Conservation (phyloP, 2,888 invertebrate species). For the Cerastoderma edule region DNA sequence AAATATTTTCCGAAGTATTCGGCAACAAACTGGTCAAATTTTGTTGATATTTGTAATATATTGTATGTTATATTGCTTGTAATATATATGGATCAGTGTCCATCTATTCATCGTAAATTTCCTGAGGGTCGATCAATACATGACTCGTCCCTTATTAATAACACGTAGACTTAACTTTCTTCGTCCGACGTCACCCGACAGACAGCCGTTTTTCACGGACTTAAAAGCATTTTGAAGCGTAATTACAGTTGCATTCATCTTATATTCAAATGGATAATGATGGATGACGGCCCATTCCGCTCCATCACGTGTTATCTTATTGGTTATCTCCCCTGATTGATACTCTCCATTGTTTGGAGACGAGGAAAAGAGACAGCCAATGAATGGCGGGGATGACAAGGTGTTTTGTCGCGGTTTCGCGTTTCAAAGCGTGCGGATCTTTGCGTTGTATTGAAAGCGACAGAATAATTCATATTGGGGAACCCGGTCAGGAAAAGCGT, state of each 20-base stretch:
- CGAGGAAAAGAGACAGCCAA: conserved; percentile 8
- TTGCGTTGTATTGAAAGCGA: conserved; percentile 21
- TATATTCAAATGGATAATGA: conserved; percentile 56
- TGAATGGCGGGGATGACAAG: conserved; percentile 13
- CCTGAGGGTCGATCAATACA: no score
- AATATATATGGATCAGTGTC: no score
- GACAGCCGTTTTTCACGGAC: conserved; percentile 47
- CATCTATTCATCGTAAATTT: no score
- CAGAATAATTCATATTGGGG: conserved; percentile 23
- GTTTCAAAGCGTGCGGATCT: conserved; percentile 20
- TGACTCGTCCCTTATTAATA: conserved; percentile 54
- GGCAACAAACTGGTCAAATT: no score
- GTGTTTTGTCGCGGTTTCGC: conserved; percentile 19
- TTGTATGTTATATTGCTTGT: no score
- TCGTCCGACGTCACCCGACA: conserved; percentile 33
- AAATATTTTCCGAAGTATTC: no score
- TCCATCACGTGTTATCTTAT: conserved; percentile 42
- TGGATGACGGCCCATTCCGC: conserved; percentile 37
- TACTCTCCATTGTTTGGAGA: conserved; percentile 10
- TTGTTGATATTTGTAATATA: no score
- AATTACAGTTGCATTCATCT: conserved; percentile 55
- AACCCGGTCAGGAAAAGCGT: conserved; percentile 24
- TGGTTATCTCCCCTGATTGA: conserved; percentile 42
- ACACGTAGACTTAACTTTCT: conserved; percentile 49
- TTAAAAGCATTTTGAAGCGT: conserved; percentile 57